Evolutionary conservation across 2,888 invertebrate genomes (phyloP).

Genomic region (Standfussiana lucernea): DNA sequence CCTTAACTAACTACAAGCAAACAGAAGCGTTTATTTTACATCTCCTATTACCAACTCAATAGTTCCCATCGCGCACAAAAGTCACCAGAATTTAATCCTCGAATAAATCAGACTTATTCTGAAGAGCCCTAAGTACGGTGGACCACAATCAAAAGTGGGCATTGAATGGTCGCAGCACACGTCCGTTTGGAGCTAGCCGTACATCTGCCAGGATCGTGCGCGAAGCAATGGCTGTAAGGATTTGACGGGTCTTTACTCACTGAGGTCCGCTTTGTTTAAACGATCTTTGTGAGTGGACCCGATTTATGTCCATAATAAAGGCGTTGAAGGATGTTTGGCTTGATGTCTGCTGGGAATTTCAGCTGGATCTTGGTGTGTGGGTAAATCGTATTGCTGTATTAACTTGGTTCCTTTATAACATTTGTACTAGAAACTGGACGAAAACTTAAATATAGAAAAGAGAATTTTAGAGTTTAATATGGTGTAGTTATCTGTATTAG

Average conservation of each 20-base stretch:
- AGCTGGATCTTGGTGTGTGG: slow-evolving; percentile 11
- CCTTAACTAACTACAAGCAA: too few relatives aligned
- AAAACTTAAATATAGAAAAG: not conserved
- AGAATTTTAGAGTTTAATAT: not conserved
- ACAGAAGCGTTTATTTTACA: slow-evolving; percentile 49
- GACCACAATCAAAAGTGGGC: slow-evolving; percentile 78
- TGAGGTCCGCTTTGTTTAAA: slow-evolving; percentile 82
- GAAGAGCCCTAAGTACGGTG: slow-evolving; percentile 71
- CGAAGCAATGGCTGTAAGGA: slow-evolving; percentile 84
- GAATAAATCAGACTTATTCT: slow-evolving; percentile 69
- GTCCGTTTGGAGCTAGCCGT: slow-evolving; percentile 66
- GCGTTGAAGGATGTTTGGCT: slow-evolving; percentile 61
- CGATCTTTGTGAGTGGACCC: slow-evolving; percentile 75
- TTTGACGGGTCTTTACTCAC: slow-evolving; percentile 86
- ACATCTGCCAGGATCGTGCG: slow-evolving; percentile 88
- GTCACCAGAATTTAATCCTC: slow-evolving; percentile 60
- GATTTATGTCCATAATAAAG: slow-evolving; percentile 69
- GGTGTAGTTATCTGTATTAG: too few relatives aligned
- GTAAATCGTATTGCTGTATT: not conserved
- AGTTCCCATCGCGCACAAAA: slow-evolving; percentile 42
- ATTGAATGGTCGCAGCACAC: slow-evolving; percentile 75
- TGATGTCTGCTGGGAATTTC: slow-evolving; percentile 33
- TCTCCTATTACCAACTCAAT: slow-evolving; percentile 37
- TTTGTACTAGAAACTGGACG: not conserved
- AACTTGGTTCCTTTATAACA: not conserved